These are phyloP conservation scores for Coturnix japonica DNA, from an alignment of 2,113 vertebrate species.

Conservation along the genomic window DNA sequence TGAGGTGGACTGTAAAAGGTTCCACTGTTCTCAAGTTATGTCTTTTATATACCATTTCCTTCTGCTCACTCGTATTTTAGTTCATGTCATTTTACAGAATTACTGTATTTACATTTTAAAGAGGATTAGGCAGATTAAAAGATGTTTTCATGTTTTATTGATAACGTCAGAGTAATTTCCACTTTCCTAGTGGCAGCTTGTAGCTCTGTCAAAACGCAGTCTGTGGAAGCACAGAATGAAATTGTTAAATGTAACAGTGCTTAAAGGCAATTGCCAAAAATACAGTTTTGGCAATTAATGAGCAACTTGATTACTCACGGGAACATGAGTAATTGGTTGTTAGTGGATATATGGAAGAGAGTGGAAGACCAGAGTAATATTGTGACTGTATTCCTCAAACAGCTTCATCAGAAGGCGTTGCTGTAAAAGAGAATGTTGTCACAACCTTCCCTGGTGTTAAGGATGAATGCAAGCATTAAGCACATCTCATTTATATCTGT, in stretches of 20 bases:
- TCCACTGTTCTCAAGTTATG: constrained; percentile 45
- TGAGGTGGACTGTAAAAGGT: constrained; percentile 38
- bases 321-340: background rate
- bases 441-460: background rate
- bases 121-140: constrained; percentile 42
- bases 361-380: background rate
- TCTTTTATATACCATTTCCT: constrained; percentile 19
- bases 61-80: constrained; percentile 53
- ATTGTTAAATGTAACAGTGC: background rate
- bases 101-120: constrained; percentile 19
- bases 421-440: background rate
- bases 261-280: background rate
- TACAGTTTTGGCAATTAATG: constrained; percentile 9
- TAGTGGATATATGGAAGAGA: background rate
- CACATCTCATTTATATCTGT: background rate
- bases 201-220: constrained; percentile 41
- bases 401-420: background rate
- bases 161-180: constrained; percentile 36
- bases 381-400: background rate
- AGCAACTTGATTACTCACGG: background rate
- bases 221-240: background rate
- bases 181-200: constrained; percentile 9
- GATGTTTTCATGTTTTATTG: constrained; percentile 6
- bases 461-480: background rate
- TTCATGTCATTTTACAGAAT: constrained; percentile 43